Conservation (phyloP, 1,140 invertebrate genomes). For the Saccostrea echinata region DNA sequence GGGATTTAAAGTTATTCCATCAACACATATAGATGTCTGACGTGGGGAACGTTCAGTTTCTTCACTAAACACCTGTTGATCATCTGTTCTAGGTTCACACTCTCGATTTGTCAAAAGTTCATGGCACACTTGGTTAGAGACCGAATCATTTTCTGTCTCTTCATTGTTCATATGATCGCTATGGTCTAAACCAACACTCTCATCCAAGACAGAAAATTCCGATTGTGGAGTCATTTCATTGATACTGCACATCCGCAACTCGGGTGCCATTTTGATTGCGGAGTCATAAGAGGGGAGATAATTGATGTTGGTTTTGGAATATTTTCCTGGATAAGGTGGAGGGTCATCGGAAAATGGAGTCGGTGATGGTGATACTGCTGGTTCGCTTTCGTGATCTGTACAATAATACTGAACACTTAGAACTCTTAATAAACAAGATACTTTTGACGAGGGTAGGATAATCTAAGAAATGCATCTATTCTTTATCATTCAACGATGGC, state of each 20-base stretch:
- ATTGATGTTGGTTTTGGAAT: constrained; percentile 32
- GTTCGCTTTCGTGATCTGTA: neutral
- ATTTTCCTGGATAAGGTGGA: constrained; percentile 9
- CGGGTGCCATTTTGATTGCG: neutral
- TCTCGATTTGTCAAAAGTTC: neutral
- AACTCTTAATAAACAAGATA: no score
- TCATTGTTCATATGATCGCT: neutral
- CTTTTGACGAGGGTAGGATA: no score
- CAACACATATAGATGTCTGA: neutral
- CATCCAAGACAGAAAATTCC: neutral
- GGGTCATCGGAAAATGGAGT: neutral
- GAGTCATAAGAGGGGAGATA: constrained; percentile 20
- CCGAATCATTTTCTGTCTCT: neutral
- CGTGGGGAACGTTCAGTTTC: neutral
- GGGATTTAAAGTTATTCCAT: no score
- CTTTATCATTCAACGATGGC: no score
- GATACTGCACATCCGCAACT: neutral
- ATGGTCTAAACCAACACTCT: neutral
- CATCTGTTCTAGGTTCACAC: neutral
- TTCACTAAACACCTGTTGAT: neutral
- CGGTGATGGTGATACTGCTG: neutral
- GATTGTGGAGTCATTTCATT: neutral
- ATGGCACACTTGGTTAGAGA: neutral
- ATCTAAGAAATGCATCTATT: no score
- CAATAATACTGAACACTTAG: neutral